A percentile compares a stretch with the other conserved stretches of the same genome.
Conservation (phyloP, 1,140 invertebrate species). For the Bombus haemorrhoidalis region DNA sequence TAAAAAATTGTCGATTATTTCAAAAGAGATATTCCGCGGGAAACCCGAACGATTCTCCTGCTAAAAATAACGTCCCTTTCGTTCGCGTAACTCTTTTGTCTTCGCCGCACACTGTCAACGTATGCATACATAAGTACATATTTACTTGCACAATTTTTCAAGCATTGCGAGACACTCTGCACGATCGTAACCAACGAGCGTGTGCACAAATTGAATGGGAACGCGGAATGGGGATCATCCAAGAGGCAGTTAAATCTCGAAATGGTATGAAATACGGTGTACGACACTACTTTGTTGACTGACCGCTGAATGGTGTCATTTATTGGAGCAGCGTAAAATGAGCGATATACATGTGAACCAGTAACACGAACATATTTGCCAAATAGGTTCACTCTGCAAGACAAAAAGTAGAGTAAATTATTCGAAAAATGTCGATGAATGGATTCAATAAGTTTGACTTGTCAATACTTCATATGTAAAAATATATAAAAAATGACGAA, state of each 20-base stretch:
- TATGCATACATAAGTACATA: neutral
- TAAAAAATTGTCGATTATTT: neutral
- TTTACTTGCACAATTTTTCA: neutral
- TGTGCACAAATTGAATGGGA: neutral
- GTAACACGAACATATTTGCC: too few relatives aligned
- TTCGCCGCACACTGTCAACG: neutral
- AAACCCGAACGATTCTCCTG: neutral
- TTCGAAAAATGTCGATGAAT: too few relatives aligned
- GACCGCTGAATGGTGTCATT: neutral
- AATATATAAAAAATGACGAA: too few relatives aligned
- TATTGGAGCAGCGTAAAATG: neutral
- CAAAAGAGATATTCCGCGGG: too few relatives aligned
- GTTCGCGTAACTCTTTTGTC: neutral
- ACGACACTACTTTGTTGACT: neutral
- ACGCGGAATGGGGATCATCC: neutral
- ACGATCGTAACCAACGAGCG: too few relatives aligned
- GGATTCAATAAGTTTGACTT: too few relatives aligned
- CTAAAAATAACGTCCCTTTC: neutral
- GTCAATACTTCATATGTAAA: too few relatives aligned
- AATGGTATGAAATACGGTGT: neutral
- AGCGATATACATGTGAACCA: too few relatives aligned
- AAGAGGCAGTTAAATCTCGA: neutral
- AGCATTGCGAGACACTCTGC: neutral
- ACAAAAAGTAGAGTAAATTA: too few relatives aligned
- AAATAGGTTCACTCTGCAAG: too few relatives aligned